Conservation (phyloP, 2,888 invertebrate species). For the Cheilosia variabilis region DNA sequence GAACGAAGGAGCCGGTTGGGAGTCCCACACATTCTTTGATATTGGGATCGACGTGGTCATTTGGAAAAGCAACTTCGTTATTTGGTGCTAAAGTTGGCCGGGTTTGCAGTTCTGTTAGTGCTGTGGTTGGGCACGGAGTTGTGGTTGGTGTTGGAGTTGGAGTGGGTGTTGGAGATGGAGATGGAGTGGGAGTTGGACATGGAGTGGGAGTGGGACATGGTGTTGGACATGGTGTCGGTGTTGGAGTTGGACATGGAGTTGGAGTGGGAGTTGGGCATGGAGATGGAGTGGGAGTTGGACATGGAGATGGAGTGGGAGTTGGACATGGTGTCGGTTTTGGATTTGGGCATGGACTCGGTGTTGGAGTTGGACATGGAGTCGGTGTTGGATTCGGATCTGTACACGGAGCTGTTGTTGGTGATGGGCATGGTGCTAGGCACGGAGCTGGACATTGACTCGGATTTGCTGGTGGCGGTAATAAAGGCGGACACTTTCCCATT, state of each 20-base stretch:
- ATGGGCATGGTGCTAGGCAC: not conserved
- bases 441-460: not conserved
- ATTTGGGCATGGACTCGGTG: not conserved
- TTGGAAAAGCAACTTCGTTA: not conserved
- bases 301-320: not conserved
- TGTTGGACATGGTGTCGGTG: not conserved
- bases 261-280: not conserved
- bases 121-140: not conserved
- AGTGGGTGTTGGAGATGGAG: slow-evolving; percentile 17
- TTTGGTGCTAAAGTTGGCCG: not conserved
- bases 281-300: not conserved
- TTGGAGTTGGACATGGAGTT: not conserved
- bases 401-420: not conserved
- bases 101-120: not conserved
- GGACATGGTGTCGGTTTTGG: not conserved
- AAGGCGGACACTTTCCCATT: slow-evolving; percentile 74
- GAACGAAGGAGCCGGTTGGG: not conserved
- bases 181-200: not conserved
- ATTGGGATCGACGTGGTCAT: not conserved
- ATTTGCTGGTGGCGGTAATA: slow-evolving; percentile 12
- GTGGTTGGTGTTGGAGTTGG: slow-evolving; percentile 6
- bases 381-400: not conserved
- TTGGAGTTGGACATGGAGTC: not conserved
- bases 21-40: not conserved
- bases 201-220: not conserved